Conservation (phyloP, 1,140 invertebrate genomes). For the Drosophila baimaii region DNA sequence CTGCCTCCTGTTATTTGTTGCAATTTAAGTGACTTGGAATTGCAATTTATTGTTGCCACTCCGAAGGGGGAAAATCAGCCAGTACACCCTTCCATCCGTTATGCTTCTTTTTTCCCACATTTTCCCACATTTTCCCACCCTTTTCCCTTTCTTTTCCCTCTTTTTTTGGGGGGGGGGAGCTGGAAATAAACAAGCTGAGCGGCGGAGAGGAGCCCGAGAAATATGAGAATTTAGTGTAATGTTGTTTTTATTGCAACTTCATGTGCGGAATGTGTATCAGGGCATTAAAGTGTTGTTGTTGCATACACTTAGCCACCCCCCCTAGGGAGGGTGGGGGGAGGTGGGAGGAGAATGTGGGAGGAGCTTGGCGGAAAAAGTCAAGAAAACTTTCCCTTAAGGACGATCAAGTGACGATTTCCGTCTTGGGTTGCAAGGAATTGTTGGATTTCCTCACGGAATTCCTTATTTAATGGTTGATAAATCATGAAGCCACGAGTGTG, state of each 20-base stretch:
- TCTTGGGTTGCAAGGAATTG: slow-evolving; percentile 2
- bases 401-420: slow-evolving; percentile 35
- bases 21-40: slow-evolving; percentile 83
- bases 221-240: slow-evolving; percentile 79
- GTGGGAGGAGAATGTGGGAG: too few species aligned
- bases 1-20: slow-evolving; percentile 78
- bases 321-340: too few species aligned
- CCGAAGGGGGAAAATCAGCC: slow-evolving; percentile 35
- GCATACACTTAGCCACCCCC: slow-evolving; percentile 37
- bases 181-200: slow-evolving; percentile 40
- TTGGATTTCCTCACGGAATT: background rate
- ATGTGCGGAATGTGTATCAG: slow-evolving; percentile 70
- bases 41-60: slow-evolving; percentile 74
- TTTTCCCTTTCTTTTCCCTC: too few species aligned
- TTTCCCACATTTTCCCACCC: too few species aligned
- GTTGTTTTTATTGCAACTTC: slow-evolving; percentile 75
- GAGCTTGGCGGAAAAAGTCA: slow-evolving; percentile 9
- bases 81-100: slow-evolving; percentile 9
- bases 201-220: slow-evolving; percentile 15
- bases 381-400: slow-evolving; percentile 20
- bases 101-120: background rate
- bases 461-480: slow-evolving; percentile 3
- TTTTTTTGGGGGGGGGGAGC: slow-evolving; percentile 36
- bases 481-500: background rate
- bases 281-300: slow-evolving; percentile 52